phyloP scores from a whole-genome alignment of 2,888 invertebrate species.

The Tiphia femorata region DNA sequence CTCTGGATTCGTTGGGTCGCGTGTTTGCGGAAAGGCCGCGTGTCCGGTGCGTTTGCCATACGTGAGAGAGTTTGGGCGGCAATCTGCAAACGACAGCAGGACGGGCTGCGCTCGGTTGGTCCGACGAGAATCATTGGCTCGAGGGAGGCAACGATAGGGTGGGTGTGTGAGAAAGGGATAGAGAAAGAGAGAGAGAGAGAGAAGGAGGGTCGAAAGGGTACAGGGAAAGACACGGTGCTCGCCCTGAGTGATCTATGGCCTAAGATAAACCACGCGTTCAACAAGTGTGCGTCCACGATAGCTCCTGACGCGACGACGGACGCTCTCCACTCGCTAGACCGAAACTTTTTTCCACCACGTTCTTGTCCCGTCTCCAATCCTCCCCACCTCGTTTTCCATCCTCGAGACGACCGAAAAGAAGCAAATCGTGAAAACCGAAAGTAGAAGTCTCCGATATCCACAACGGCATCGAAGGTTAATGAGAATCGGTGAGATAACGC shows the following conservation, averaged over 20 bases:
- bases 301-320: slow-evolving; percentile 7
- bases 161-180: slow-evolving; percentile 8
- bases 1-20: background rate
- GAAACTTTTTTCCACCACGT: background rate
- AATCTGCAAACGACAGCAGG: background rate
- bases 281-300: slow-evolving; percentile 67
- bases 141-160: background rate
- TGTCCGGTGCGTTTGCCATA: background rate
- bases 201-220: background rate
- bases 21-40: background rate
- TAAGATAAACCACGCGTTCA: slow-evolving; percentile 68
- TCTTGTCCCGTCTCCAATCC: background rate
- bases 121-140: background rate
- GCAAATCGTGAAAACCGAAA: no score
- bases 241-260: slow-evolving; percentile 65
- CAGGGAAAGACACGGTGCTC: slow-evolving; percentile 39
- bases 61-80: background rate
- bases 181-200: slow-evolving; percentile 27
- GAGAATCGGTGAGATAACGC: background rate
- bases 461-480: no score
- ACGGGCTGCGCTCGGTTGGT: background rate
- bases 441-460: no score
- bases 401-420: no score
- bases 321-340: no score
- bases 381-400: slow-evolving; percentile 13